A percentile compares a stretch with the other conserved stretches of the same genome.
phyloP scores from a whole-genome alignment of 2,797 vertebrate genomes.

The Pyrocephalus nanus region DNA sequence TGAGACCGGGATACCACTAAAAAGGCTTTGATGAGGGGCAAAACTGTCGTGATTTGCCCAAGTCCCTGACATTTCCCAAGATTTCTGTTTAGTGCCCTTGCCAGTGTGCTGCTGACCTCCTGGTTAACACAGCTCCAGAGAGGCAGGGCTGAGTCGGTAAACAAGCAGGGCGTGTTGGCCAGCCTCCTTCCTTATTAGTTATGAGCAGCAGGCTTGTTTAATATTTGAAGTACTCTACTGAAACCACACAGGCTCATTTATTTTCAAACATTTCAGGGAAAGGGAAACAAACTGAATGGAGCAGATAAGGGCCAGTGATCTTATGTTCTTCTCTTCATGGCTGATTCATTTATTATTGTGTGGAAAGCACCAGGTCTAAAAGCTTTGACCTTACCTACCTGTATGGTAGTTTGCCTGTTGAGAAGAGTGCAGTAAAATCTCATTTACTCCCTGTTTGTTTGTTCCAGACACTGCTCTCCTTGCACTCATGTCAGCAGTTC shows the following conservation, averaged over 20 bases:
- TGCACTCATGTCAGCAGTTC: neutral
- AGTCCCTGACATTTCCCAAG: neutral
- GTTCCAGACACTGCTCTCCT: neutral
- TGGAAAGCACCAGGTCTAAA: neutral
- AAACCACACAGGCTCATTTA: neutral
- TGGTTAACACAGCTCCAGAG: fast-evolving
- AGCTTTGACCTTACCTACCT: neutral
- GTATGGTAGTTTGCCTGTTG: neutral
- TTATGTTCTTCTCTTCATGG: neutral
- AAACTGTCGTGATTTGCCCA: neutral
- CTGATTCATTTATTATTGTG: neutral
- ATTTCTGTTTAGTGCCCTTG: neutral
- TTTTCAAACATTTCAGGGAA: neutral
- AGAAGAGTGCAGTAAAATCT: neutral
- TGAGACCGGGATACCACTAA: neutral
- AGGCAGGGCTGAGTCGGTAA: neutral
- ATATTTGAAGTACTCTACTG: neutral
- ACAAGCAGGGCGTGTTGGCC: neutral
- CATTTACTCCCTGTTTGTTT: neutral
- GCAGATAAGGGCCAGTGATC: neutral
- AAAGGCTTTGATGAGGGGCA: neutral
- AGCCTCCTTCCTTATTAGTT: neutral
- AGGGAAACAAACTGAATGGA: neutral
- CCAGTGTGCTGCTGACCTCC: neutral
- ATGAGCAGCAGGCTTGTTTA: neutral